Conservation (phyloP, 2,113 vertebrate genomes). For the Alethe diademata region DNA sequence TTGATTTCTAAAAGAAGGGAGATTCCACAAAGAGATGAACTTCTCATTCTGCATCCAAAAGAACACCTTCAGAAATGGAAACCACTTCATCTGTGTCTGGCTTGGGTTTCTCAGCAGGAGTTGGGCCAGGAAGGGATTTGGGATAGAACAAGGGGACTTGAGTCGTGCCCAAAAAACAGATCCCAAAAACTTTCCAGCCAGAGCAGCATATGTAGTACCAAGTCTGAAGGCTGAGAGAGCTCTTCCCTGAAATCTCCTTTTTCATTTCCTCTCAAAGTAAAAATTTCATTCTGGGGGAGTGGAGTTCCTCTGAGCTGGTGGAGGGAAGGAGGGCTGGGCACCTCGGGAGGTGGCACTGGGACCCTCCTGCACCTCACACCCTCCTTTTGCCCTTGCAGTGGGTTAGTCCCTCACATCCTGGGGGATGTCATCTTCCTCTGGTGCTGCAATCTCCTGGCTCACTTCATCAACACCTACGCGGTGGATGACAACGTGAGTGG, state of each 20-base stretch:
- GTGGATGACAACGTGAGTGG: conserved; percentile 88
- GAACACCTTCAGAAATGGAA: not conserved
- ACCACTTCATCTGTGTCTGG: not conserved
- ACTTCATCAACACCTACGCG: conserved; percentile 89
- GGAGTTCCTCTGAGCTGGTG: not conserved
- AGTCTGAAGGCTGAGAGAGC: not conserved
- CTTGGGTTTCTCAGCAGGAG: not conserved
- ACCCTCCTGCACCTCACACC: not conserved
- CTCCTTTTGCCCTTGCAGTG: conserved; percentile 73
- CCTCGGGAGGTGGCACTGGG: not conserved
- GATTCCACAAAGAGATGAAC: not conserved
- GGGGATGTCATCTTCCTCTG: conserved; percentile 90
- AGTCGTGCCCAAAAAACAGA: not conserved
- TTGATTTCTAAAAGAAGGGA: not conserved
- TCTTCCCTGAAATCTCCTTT: not conserved
- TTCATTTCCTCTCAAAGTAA: not conserved
- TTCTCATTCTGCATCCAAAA: not conserved
- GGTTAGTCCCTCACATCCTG: conserved; percentile 85
- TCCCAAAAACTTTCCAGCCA: not conserved
- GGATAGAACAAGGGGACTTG: not conserved
- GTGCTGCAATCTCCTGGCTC: conserved; percentile 89
- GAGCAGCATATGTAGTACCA: fast-evolving
- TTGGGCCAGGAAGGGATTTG: not conserved
- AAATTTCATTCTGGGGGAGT: not conserved
- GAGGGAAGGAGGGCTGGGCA: not conserved